Base-by-base conservation (phyloP, 2,888 invertebrate species). In the Stegophylla sp. region DNA sequence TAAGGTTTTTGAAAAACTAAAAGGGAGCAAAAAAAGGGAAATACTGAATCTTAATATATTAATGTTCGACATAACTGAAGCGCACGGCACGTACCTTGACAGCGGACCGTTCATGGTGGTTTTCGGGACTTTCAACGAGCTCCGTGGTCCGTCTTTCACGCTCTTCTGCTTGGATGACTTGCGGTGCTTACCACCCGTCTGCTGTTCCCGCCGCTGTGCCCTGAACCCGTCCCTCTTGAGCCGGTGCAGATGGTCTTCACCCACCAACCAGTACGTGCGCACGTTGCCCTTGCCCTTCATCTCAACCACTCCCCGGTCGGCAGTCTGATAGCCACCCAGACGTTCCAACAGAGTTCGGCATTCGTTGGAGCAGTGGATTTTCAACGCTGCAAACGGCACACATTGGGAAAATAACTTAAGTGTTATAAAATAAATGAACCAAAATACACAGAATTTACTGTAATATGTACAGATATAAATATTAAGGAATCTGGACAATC, bases 281-380 rank as follows among this genome's bases (percentile, higher is more conserved):
- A 93, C 92, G 63, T 94, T 93, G 0, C 93, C 93, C 86, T 94
- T 94, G 66, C 94, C 94, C 86, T 95, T 95, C 90, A 95, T 92
- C 3, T 91, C 88, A 5, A 94, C 90, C 45, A 93, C 85, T 0
- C 95, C 95, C 0, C 95, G 89, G 85, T 94, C 94, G 75, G 91
- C 88, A 5, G 92, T 85, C n/a, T 91, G 88, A 85, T 94, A 95
- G 3, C 94, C 94, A 0, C 93, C 92, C 26, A 94, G 86, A 83
- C 90, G 89, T 83, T 91, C 91, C 13, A 95, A 87, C 1, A 94
- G 86, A 0, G 88, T 86, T 83, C 91, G 92, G 85, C 93, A 94
- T 64, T 93, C 90, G 75, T 88, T 87, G 85, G 94, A 94, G 86
- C 94, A 94, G 87, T 95, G 95, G 82, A 95, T 93, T 87, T 92